Base-by-base conservation (phyloP, 92 coral and sea anemone species). In the Porites cylindrica region DNA sequence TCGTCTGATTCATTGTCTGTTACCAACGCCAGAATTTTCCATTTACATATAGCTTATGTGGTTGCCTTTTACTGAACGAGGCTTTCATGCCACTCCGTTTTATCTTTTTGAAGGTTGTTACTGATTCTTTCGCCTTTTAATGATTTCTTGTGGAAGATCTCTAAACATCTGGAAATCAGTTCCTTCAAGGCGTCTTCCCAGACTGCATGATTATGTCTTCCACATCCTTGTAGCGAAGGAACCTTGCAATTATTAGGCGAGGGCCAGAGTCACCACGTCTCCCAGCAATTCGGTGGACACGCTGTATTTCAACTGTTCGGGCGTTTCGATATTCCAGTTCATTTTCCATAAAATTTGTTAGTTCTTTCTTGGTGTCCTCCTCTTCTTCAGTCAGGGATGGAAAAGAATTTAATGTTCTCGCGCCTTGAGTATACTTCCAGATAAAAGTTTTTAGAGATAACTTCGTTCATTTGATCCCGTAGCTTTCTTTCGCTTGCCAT, bases 341-440 rank as follows among this genome's bases (percentile, higher is more conserved):
- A 13, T 63, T 20, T 63, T 63, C 67, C 67, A 8, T 1, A 14
- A 56, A 56, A 1, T 56, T 56, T 56, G 61, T 56, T 56, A 56
- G 61, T 56, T 56, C 12, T 26, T 70, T 53, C 43, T 29, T 19
- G 2, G 75, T 70, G 52, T 70, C 52, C 43, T 70, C 75, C 16
- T 32, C 75, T 32, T 32, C 18, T 43, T 29, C 54, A 29, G 26
- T 70, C 75, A 8, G 54, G 52, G 51, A 70, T 70, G 52, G 54
- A 70, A 14, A 70, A 70, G 75, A 70, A 29, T 77, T 77, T 65
- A 20, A 77, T 59, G 69, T 77, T 62, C 52, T 77, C 66, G 19
- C 52, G 19, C 23, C 70, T 60, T n/a, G 82, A 77, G 38, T n/a
- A 65, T 58, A 50, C 14, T 29, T 70, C 75, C 52, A 38, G 14